A percentile compares a stretch with the other conserved stretches of the same genome.
Evolutionary conservation across 2,113 vertebrate species (phyloP).

Genomic region (Cyphomyrus plagiostoma): DNA sequence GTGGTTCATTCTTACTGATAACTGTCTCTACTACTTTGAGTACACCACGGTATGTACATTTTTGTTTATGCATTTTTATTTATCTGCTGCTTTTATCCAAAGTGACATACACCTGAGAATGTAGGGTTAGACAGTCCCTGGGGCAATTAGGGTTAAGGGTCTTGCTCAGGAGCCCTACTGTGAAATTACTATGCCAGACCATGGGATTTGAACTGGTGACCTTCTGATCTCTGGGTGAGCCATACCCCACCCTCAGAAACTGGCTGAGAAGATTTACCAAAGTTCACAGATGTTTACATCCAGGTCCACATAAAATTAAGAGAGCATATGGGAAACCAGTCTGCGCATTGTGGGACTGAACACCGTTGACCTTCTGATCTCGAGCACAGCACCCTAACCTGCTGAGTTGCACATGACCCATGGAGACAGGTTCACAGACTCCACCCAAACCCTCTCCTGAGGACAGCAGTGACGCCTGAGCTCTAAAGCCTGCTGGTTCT

Average conservation of each 20-base stretch:
- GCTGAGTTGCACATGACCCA: neutral
- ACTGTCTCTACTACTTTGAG: slow-evolving; percentile 58
- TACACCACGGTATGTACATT: slow-evolving; percentile 30
- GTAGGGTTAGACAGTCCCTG: neutral
- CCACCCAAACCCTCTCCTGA: neutral
- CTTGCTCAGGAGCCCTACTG: neutral
- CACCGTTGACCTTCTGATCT: neutral
- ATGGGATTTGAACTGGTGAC: neutral
- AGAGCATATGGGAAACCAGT: neutral
- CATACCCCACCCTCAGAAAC: neutral
- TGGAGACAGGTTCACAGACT: neutral
- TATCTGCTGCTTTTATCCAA: neutral
- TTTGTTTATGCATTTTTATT: neutral
- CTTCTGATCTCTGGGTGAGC: neutral
- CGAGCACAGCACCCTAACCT: neutral
- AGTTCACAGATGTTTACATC: neutral
- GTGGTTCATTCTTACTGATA: slow-evolving; percentile 72
- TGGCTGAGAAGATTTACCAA: neutral
- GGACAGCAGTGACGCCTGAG: neutral
- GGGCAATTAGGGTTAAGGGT: neutral
- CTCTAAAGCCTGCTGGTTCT: neutral
- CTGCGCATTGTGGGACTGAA: neutral
- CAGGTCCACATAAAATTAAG: neutral
- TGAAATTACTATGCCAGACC: neutral
- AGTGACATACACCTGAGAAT: neutral